Evolutionary conservation across 1,140 invertebrate species (phyloP), one percentile per base, ranked within the genome.

Genomic region (Saccostrea cuccullata): DNA sequence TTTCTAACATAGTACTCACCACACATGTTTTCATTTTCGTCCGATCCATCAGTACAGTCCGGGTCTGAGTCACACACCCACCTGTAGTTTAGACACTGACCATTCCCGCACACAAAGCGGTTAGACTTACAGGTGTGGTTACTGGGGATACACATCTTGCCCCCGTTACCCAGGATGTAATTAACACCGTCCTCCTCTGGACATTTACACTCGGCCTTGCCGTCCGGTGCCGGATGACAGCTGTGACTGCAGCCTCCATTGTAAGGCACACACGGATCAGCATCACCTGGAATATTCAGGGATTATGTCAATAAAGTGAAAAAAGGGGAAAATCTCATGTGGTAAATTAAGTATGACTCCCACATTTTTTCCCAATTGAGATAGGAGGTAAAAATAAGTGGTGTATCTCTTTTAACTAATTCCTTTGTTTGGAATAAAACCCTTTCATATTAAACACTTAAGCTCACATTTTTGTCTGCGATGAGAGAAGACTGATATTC

Each of bases 1-100:
- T 47, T 47, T 47, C 47, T 47, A 5, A 47, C 47, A 47, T 0
- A 23, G 2, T 26, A 88, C 96, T 96, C 95, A 97, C 97, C 96
- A 94, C 98, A 99, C 93, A 98, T 99, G 92, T 98, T 97, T 95
- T 98, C 99, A 92, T 98, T 97, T 96, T 99, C 99, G 94, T 99
- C 99, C 3, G 97, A 97, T 40, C 97, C 97, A 94, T 99, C 99
- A 0, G 98, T 97, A 93, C 98, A 99, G 92, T 99, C 98, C 8
- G 98, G 96, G 93, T 99, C 98, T 0, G 90, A 84, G 94, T 99
- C 98, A 94, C 99, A 99, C 5, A 98, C 97, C 98, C 98, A 99
- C 96, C 99, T 97, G 83, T 98, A 95, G 0, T 97, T 98, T 87
- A 99, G 98, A 93, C 99, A 99, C 92, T 98, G 97, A 11, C 98